Evolutionary conservation across 2,888 invertebrate species (phyloP), one percentile per base, ranked within the genome.

Genomic region (Melikaiella ostensackeni): DNA sequence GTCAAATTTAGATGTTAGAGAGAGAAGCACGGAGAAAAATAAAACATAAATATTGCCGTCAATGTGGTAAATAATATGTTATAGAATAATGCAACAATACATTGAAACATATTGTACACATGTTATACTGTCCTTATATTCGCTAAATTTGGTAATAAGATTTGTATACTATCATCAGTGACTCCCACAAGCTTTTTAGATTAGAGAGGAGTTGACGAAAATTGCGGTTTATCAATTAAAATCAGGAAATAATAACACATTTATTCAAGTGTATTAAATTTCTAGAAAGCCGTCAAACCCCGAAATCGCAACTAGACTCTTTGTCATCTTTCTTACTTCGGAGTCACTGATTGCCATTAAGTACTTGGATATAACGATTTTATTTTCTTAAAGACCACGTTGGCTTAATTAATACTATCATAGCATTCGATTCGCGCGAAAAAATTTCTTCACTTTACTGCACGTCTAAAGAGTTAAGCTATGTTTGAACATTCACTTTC

Each of bases 21-120:
- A 63, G 42, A 27, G n/a, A 11, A 70, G 13, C 42, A 30, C 27
- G 27, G 70, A 30, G 30, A 64, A 42, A 24, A 64, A 21, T 42
- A 64, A 64, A 42, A 42, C 38, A 64, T 64, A 42, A 64, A 42
- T 8, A 64, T 64, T 63, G 8, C 30, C 50, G 50, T 70, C 30
- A 50, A 30, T 70, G 33, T 70, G 50, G 50, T 70, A 70, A 50
- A 70, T 66, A 50, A 70, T 55, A 70, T 50, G 70, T 70, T 70
- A 70, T 46, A 70, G 50, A 70, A 70, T 70, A 55, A 50, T 70
- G n/a, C 50, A 70, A 50, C 50, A 70, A 70, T 70, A 50, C 70
- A 70, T 46, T 70, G 70, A 70, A 70, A 70, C 70, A 55, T 70
- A 70, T 70, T 70, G 70, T 70, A 70, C 70, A 70, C 70, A 70